Evolutionary conservation across 2,113 vertebrate species (phyloP).

Genomic region (Nipponia nippon): DNA sequence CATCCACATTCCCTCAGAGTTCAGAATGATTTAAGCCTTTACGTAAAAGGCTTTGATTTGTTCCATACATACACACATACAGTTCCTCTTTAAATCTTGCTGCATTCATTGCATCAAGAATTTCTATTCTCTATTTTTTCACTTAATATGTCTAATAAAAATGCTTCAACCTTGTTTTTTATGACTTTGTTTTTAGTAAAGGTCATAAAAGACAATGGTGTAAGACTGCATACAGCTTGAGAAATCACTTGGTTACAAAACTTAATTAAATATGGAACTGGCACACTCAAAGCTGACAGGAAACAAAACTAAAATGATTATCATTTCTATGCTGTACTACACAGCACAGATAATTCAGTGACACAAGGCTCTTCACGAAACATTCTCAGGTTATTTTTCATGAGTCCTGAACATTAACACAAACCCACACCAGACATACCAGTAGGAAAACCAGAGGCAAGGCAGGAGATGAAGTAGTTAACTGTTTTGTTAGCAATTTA

Average conservation of each 20-base stretch:
- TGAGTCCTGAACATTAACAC: not conserved
- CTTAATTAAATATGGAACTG: conserved; percentile 43
- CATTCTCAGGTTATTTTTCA: not conserved
- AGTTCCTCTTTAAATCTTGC: not conserved
- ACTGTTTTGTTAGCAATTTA: not conserved
- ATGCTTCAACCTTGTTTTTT: not conserved
- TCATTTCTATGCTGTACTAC: not conserved
- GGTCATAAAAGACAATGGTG: conserved; percentile 2
- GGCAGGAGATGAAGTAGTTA: not conserved
- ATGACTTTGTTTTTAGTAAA: conserved; percentile 13
- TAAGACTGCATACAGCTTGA: conserved; percentile 19
- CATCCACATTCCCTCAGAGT: not conserved
- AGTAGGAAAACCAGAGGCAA: not conserved
- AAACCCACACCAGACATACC: not conserved
- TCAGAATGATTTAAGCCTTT: not conserved
- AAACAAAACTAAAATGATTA: not conserved
- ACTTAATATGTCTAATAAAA: not conserved
- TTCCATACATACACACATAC: not conserved
- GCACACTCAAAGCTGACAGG: conserved; percentile 7
- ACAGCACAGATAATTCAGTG: not conserved
- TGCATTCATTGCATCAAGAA: not conserved
- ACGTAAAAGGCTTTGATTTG: not conserved
- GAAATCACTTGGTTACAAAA: conserved; percentile 55
- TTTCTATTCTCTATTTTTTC: not conserved
- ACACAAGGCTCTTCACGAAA: not conserved